Evolutionary conservation across 2,113 vertebrate species (phyloP).

Genomic region (Coryphaenoides rupestris): DNA sequence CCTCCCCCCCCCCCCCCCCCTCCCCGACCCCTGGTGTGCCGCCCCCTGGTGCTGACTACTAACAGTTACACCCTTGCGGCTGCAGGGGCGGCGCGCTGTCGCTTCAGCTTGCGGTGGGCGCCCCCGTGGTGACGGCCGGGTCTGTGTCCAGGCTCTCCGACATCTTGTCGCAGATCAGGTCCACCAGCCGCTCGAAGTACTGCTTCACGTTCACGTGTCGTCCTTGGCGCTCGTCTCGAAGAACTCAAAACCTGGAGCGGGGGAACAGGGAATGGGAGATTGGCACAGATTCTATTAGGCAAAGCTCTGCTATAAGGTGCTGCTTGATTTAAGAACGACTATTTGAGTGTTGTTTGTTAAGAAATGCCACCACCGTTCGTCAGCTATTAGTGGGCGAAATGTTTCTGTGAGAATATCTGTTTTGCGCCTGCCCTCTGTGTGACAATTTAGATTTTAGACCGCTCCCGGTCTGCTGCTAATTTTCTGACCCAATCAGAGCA

Average conservation of each 20-base stretch:
- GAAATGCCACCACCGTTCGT: too few relatives aligned
- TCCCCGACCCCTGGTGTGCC: not conserved
- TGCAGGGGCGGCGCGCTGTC: slow-evolving; percentile 85
- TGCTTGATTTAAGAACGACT: too few relatives aligned
- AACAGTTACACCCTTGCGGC: slow-evolving; percentile 89
- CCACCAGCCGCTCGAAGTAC: slow-evolving; percentile 92
- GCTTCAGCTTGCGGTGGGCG: slow-evolving; percentile 84
- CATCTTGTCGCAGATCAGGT: slow-evolving; percentile 98
- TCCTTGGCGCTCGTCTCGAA: slow-evolving; percentile 98
- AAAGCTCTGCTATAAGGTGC: not conserved
- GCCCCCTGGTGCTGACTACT: slow-evolving; percentile 55
- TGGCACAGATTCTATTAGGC: not conserved
- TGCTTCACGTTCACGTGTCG: slow-evolving; percentile 96
- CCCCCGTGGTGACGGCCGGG: slow-evolving; percentile 80
- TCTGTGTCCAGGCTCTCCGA: slow-evolving; percentile 90
- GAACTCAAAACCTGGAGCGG: slow-evolving; percentile 91
- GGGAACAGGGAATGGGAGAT: not conserved
- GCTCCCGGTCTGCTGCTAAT: too few relatives aligned
- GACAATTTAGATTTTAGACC: too few relatives aligned
- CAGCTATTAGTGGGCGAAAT: too few relatives aligned
- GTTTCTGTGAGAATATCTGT: too few relatives aligned
- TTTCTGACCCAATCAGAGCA: too few relatives aligned
- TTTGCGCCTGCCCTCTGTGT: too few relatives aligned
- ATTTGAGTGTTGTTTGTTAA: too few relatives aligned
- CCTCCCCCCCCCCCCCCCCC: slow-evolving; percentile 3